Evolutionary conservation across 2,113 vertebrate species (phyloP).

Genomic region (Rhynchomys soricoides): DNA sequence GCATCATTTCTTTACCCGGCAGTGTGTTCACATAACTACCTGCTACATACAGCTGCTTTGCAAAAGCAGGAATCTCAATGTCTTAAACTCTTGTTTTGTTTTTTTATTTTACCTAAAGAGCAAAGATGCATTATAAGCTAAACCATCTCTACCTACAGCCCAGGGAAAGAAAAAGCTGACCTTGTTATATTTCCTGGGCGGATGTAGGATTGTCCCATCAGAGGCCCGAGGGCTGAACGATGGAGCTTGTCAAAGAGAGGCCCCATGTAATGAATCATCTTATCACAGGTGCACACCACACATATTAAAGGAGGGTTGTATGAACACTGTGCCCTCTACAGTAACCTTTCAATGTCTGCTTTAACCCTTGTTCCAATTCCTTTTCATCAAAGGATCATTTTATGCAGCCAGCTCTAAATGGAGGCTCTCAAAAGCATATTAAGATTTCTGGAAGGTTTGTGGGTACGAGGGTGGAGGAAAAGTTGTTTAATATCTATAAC

Average conservation of each 20-base stretch:
- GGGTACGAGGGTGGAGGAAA: constrained; percentile 83
- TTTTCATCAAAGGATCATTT: constrained; percentile 90
- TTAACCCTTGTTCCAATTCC: constrained; percentile 93
- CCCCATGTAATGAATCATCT: constrained; percentile 99
- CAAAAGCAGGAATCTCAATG: neutral
- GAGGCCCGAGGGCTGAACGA: constrained; percentile 98
- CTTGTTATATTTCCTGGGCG: constrained; percentile 98
- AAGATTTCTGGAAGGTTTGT: constrained; percentile 85
- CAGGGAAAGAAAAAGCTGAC: constrained; percentile 93
- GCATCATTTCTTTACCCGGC: neutral
- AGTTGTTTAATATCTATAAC: constrained; percentile 86
- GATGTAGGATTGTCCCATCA: constrained; percentile 98
- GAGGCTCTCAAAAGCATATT: constrained; percentile 88
- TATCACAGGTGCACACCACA: constrained; percentile 97
- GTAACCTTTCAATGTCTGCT: constrained; percentile 93
- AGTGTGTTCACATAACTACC: neutral
- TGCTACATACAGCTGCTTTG: neutral
- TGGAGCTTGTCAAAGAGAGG: constrained; percentile 96
- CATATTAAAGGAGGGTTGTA: constrained; percentile 96
- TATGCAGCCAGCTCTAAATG: constrained; percentile 88
- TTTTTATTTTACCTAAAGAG: constrained; percentile 76
- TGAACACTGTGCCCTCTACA: constrained; percentile 93
- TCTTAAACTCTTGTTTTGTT: constrained; percentile 22
- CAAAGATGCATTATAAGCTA: constrained; percentile 85
- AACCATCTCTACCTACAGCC: constrained; percentile 74